Evolutionary conservation across 1,140 invertebrate genomes (phyloP).

Genomic region (Cydia amplana): DNA sequence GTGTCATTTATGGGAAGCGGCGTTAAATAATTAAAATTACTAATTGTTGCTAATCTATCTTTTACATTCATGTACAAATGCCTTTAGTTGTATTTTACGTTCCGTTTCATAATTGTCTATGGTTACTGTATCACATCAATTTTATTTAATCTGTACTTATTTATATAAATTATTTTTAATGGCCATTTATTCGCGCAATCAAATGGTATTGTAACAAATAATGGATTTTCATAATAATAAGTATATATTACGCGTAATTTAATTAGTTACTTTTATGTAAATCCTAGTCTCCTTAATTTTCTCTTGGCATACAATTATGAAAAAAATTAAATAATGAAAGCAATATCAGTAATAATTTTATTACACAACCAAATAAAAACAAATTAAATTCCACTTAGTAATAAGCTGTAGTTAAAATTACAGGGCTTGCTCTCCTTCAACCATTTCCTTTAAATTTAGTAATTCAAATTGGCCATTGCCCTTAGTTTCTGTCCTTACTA

Average conservation of each 20-base stretch:
- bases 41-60: neutral
- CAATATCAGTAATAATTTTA: conserved; percentile 3
- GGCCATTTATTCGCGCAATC: too few relatives aligned
- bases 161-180: too few relatives aligned
- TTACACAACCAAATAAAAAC: neutral
- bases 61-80: conserved; percentile 28
- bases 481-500: conserved; percentile 92
- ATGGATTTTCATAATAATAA: too few relatives aligned
- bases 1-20: neutral
- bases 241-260: too few relatives aligned
- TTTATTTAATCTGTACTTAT: neutral
- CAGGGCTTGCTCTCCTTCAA: conserved; percentile 92
- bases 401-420: conserved; percentile 40
- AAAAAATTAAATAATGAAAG: neutral
- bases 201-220: too few relatives aligned
- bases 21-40: neutral
- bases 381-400: neutral
- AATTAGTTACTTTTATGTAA: neutral
- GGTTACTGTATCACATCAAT: neutral
- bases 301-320: too few relatives aligned
- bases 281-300: neutral
- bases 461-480: conserved; percentile 93
- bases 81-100: conserved; percentile 8
- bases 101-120: conserved; percentile 10
- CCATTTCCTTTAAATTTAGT: conserved; percentile 94